Base-by-base conservation (phyloP, 1,140 invertebrate genomes). In the Piezodorus guildinii region DNA sequence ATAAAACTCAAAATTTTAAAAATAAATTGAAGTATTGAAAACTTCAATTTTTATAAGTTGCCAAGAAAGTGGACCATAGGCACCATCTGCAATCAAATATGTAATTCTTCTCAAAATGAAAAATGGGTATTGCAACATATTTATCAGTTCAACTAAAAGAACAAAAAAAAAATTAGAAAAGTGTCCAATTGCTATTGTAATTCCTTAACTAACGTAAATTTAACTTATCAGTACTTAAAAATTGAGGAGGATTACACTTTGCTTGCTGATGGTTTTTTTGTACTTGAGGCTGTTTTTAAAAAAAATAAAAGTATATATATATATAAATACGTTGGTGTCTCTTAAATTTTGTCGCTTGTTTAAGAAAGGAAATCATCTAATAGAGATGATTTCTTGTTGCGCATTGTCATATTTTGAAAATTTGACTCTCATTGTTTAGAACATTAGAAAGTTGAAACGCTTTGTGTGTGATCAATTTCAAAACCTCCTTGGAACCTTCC, bases 371-470 rank as follows among this genome's bases (percentile, higher is more conserved):
- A 10, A 23, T 27, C 52, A 25, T 56, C 52, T 56, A 25, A 16
- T 56, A 56, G 52, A 56, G 52, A 25, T 56, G 52, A 25, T 56
- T 16, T 25, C 52, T 15, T 23, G 15, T 23, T 56, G 52, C 52
- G 52, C 52, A 56, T 19, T 56, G 52, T 56, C 52, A 49, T 56
- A 27, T 56, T 56, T 56, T 19, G 23, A 56, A 56, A 56, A 56
- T 56, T 56, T 23, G 17, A 56, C 52, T 64, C 63, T 64, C 63
- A 46, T 64, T 64, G 63, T 64, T 64, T 64, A 64, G 63, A 64
- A 60, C 39, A 23, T 64, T 64, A 64, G 63, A 45, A 58, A 25
- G 56, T 64, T 63, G 62, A 63, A 56, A 58, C 63, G 63, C 63
- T 64, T 64, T 64, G 56, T 64, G 63, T 64, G 63, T 64, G 63